Conservation (phyloP, 2,113 vertebrate genomes). For the Actenoides hombroni region DNA sequence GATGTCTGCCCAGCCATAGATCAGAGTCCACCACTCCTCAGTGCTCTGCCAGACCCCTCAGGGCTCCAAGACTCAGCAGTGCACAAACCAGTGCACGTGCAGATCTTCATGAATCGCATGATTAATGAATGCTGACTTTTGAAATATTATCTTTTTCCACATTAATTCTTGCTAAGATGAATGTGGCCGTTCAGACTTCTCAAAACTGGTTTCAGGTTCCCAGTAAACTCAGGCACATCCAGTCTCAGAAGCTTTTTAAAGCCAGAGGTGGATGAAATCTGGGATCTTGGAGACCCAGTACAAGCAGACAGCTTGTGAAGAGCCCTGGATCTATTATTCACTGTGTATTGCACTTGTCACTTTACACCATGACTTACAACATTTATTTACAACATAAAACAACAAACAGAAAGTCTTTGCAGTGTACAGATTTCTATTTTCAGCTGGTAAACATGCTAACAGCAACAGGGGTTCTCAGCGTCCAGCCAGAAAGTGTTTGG, state of each 20-base stretch:
- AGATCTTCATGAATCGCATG: neutral
- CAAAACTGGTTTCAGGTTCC: neutral
- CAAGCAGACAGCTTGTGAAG: neutral
- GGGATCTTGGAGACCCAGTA: neutral
- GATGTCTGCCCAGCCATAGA: rapidly evolving
- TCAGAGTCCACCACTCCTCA: neutral
- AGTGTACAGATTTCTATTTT: neutral
- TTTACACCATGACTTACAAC: neutral
- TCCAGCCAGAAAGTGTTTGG: neutral
- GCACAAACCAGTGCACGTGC: rapidly evolving
- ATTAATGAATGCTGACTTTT: neutral
- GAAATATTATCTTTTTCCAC: neutral
- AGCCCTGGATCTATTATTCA: neutral
- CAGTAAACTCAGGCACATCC: neutral
- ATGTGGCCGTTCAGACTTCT: neutral
- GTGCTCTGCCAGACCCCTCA: neutral
- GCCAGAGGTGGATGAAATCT: neutral
- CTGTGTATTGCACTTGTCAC: neutral
- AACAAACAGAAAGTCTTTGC: neutral
- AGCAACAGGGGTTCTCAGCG: neutral
- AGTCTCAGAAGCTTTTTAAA: neutral
- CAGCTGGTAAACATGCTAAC: neutral
- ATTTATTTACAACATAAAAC: neutral
- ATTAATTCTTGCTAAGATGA: neutral
- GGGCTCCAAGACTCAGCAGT: too few species aligned